Percentiles rank a stretch among this genome's conserved stretches.
Conservation (phyloP, 2,888 invertebrate genomes). For the Dermolepida albohirtum region DNA sequence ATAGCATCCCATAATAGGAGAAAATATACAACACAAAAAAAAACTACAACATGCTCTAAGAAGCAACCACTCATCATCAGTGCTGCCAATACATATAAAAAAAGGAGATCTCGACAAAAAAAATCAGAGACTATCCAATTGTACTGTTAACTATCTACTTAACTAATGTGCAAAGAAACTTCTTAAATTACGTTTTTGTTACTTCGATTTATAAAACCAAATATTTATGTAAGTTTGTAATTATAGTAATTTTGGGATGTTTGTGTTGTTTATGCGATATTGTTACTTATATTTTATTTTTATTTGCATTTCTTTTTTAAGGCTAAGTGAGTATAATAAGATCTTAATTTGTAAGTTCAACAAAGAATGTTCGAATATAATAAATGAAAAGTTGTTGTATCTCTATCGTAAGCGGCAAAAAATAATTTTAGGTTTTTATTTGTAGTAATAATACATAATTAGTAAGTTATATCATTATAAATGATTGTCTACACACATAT, state of each 20-base stretch:
- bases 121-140: constrained; percentile 21
- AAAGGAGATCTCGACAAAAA: constrained; percentile 19
- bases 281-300: constrained; percentile 15
- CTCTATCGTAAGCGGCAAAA: too few species aligned
- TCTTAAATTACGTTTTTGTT: not conserved
- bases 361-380: too few species aligned
- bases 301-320: constrained; percentile 26
- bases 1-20: constrained; percentile 43
- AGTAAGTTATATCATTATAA: constrained; percentile 16
- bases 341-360: not conserved
- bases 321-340: constrained; percentile 12
- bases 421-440: too few species aligned
- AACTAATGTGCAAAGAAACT: constrained; percentile 12
- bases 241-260: constrained; percentile 37
- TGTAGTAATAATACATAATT: not conserved
- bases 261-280: constrained; percentile 31
- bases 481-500: constrained; percentile 5
- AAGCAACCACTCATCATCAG: constrained; percentile 37
- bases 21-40: constrained; percentile 37
- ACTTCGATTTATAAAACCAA: constrained; percentile 8
- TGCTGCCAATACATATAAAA: constrained; percentile 39
- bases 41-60: constrained; percentile 31
- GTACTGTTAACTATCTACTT: constrained; percentile 16
- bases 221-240: constrained; percentile 26
- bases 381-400: too few species aligned